Base-by-base conservation (phyloP, 2,797 vertebrate species). In the Amniataba percoides region DNA sequence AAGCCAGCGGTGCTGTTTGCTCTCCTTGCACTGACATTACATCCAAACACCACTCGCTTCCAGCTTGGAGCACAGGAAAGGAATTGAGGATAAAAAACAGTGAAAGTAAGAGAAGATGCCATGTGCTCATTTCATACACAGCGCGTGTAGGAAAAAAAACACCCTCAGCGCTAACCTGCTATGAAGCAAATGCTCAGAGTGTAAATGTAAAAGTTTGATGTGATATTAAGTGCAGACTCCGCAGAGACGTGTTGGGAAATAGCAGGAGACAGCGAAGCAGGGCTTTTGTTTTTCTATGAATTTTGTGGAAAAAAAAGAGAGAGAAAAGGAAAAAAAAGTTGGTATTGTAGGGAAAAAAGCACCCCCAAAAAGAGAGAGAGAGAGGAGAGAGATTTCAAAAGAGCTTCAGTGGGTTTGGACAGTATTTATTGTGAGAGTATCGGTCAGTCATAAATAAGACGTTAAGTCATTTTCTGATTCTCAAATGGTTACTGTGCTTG, bases 1-100 rank as follows among this genome's bases (percentile, higher is more conserved):
- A 60, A 79, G 88, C 86, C 90, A 91, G 27, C 43, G 31, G 72
- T 11, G 53, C 31, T 89, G 86, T 89, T 92, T 91, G 87, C 90
- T 65, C 72, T 82, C 7, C 21, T 51, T n/a, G 52, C 60, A 10
- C 85, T 59, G 83, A 87, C 84, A 74, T 60, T 52, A 63, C 48
- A n/a, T 80, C 75, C 76, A 82, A 86, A 83, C 76, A 83, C 27
- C 9, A 18, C 66, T 77, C 63, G 12, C 81, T 58, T 43, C 62
- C 63, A 87, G 18, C 39, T 60, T 8, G 36, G 62, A 56, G 72
- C 84, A 89, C 76, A 88, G 78, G 55, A 76, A 65, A 48, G 67
- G 64, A 73, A 84, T 80, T 90, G 70, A 85, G 46, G 64, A 71
- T 19, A 66, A 51, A 84, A 67, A 59, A 3, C 27, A 68, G 70